phyloP scores from a whole-genome alignment of 2,113 vertebrate species.

The Seriola aureovittata region DNA sequence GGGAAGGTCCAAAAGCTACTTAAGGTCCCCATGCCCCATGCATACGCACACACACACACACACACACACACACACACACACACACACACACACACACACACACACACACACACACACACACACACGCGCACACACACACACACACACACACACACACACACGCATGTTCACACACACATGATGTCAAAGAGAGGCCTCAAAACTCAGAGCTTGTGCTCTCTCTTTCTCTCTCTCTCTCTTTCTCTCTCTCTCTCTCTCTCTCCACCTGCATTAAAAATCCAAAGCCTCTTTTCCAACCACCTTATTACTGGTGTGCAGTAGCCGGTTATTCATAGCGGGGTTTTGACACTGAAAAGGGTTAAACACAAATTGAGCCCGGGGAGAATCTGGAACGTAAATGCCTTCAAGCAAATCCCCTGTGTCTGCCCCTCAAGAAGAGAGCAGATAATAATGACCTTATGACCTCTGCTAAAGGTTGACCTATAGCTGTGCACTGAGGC shows the following conservation, averaged over 20 bases:
- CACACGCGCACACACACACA: too few species aligned
- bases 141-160: too few species aligned
- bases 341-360: slow-evolving; percentile 56
- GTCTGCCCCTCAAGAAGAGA: slow-evolving; percentile 38
- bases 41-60: slow-evolving; percentile 4
- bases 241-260: too few species aligned
- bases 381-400: slow-evolving; percentile 31
- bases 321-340: slow-evolving; percentile 53
- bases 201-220: too few species aligned
- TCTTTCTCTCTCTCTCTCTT: too few species aligned
- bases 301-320: slow-evolving; percentile 45
- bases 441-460: slow-evolving; percentile 40
- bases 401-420: slow-evolving; percentile 50
- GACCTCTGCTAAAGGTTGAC: slow-evolving; percentile 42
- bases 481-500: neutral
- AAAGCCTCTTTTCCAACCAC: slow-evolving; percentile 55
- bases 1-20: slow-evolving; percentile 36
- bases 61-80: neutral
- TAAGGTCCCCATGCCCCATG: neutral
- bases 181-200: too few species aligned
- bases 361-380: slow-evolving; percentile 56
- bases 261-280: slow-evolving; percentile 35
- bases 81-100: neutral
- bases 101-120: too few species aligned
- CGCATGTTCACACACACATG: too few species aligned